Percentiles rank a stretch among this genome's conserved stretches.
These are phyloP conservation scores for Archips crataeganus DNA, from an alignment of 2,888 invertebrate species.

Conservation along the genomic window DNA sequence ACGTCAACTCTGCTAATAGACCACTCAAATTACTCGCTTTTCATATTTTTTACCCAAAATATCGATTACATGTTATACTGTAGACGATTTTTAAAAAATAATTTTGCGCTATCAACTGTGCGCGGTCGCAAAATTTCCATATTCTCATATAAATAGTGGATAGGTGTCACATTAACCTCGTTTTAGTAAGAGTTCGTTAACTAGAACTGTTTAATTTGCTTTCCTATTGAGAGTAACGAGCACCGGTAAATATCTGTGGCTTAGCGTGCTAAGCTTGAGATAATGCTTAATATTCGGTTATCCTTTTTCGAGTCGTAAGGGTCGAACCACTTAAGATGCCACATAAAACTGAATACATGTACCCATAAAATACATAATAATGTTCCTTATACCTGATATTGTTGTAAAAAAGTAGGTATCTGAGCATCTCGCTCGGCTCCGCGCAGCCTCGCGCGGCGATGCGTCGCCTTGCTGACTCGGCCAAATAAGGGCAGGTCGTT, in stretches of 20 bases:
- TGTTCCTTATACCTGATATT: slow-evolving; percentile 39
- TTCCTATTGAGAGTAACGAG: slow-evolving; percentile 38
- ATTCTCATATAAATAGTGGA: slow-evolving; percentile 16
- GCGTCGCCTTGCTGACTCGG: slow-evolving; percentile 41
- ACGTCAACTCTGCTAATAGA: slow-evolving; percentile 74
- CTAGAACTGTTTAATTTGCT: slow-evolving; percentile 34
- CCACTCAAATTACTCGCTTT: slow-evolving; percentile 49
- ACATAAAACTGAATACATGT: slow-evolving; percentile 29
- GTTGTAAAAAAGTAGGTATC: slow-evolving; percentile 40
- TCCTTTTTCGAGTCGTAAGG: slow-evolving; percentile 26
- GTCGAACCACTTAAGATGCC: slow-evolving; percentile 30
- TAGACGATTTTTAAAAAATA: slow-evolving; percentile 2
- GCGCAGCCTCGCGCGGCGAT: slow-evolving; percentile 38
- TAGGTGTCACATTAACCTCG: slow-evolving; percentile 37
- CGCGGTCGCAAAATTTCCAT: slow-evolving; percentile 15
- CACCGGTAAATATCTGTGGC: slow-evolving; percentile 8
- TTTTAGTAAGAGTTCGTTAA: slow-evolving; percentile 29
- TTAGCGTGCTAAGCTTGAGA: slow-evolving; percentile 16
- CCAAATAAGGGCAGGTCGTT: slow-evolving; percentile 43
- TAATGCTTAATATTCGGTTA: slow-evolving; percentile 20
- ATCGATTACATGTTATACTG: slow-evolving; percentile 52
- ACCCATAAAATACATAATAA: slow-evolving; percentile 20
- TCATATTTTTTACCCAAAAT: slow-evolving; percentile 55
- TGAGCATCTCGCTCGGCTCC: slow-evolving; percentile 28
- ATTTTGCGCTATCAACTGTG: slow-evolving; percentile 12